phyloP scores from a whole-genome alignment of 2,113 vertebrate genomes.

The Rana temporaria region DNA sequence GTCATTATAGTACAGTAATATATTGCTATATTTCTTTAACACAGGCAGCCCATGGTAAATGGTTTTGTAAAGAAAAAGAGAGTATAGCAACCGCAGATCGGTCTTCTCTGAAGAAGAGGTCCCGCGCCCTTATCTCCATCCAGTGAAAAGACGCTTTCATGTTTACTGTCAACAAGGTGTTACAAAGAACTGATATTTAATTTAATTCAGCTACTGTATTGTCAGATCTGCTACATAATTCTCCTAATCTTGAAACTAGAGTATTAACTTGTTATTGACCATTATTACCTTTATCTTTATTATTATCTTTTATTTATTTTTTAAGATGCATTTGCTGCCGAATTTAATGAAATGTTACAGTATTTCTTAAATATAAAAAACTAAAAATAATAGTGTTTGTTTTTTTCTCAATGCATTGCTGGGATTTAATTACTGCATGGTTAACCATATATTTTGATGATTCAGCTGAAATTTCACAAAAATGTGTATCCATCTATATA shows the following conservation, averaged over 20 bases:
- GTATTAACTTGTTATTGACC: not conserved
- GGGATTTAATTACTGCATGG: too few relatives aligned
- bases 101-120: not conserved
- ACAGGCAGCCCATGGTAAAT: constrained; percentile 28
- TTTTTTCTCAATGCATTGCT: too few relatives aligned
- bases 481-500: too few relatives aligned
- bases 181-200: not conserved
- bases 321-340: not conserved
- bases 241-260: not conserved
- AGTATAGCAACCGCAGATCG: not conserved
- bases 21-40: not conserved
- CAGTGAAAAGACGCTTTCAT: not conserved
- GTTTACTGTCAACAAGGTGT: not conserved
- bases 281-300: not conserved
- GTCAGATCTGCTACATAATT: constrained; percentile 18
- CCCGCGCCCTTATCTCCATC: not conserved
- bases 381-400: not conserved
- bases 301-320: not conserved
- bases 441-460: too few relatives aligned
- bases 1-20: not conserved
- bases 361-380: constrained; percentile 41
- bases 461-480: too few relatives aligned
- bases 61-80: constrained; percentile 49
- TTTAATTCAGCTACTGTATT: constrained; percentile 14
- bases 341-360: not conserved